Conservation (phyloP, 2,797 vertebrate species). For the Gambelia wislizenii region DNA sequence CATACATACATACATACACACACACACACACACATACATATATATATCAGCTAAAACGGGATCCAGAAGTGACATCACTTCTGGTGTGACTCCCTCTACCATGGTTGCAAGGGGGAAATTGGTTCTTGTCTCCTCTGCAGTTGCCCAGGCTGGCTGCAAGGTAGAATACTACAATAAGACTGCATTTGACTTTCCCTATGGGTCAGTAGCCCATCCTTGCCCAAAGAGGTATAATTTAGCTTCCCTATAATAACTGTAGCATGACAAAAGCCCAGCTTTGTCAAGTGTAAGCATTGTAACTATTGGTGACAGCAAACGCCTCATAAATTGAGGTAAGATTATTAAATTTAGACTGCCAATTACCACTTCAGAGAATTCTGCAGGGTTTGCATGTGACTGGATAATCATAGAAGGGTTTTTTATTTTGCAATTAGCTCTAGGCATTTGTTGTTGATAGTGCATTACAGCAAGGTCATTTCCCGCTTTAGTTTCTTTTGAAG, state of each 20-base stretch:
- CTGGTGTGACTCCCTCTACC: too few species aligned
- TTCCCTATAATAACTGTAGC: background rate
- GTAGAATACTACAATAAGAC: too few species aligned
- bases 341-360: conserved; percentile 44
- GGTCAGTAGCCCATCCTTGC: background rate
- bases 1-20: too few species aligned
- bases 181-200: background rate
- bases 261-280: background rate
- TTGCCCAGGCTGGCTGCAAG: too few species aligned
- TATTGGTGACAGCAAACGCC: background rate
- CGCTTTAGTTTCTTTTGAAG: conserved; percentile 42
- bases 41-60: too few species aligned
- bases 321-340: conserved; percentile 29
- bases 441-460: conserved; percentile 49
- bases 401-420: conserved; percentile 35
- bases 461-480: conserved; percentile 64
- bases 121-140: too few species aligned
- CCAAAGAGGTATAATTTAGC: background rate
- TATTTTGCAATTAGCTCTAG: conserved; percentile 57
- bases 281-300: background rate
- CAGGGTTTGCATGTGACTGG: conserved; percentile 20
- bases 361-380: conserved; percentile 47
- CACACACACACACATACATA: too few species aligned
- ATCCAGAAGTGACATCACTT: too few species aligned
- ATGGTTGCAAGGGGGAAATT: background rate